A percentile compares a stretch with the other conserved stretches of the same genome.
These are phyloP conservation scores for Sphaerophoria rueppellii DNA, from an alignment of 2,888 invertebrate species.

Conservation along the genomic window DNA sequence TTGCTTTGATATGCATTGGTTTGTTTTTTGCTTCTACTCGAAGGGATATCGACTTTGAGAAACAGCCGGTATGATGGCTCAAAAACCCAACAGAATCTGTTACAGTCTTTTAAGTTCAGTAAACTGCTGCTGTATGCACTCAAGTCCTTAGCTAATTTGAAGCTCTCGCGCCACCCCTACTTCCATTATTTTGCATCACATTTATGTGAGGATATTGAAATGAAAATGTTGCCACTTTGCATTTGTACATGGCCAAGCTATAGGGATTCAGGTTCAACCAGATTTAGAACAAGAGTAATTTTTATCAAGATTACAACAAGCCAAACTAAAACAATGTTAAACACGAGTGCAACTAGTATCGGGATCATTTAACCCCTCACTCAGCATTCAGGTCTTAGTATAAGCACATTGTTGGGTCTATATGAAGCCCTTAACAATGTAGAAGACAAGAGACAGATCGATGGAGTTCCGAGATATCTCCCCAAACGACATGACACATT, in stretches of 20 bases:
- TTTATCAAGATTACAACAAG: constrained; percentile 68
- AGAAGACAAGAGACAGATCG: constrained; percentile 48
- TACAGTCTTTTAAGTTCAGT: too few species aligned
- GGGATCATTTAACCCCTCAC: constrained; percentile 64
- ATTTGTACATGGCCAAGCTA: constrained; percentile 12
- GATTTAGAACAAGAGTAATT: constrained; percentile 48
- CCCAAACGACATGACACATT: constrained; percentile 67
- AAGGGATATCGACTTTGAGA: too few species aligned
- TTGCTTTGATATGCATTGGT: constrained; percentile 36
- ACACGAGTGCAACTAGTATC: constrained; percentile 67
- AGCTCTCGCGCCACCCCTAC: too few species aligned
- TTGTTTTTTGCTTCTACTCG: constrained; percentile 1
- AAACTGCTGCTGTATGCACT: too few species aligned
- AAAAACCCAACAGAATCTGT: too few species aligned
- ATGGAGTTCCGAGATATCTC: constrained; percentile 65
- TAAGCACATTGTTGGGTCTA: neutral
- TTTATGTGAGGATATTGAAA: constrained; percentile 32
- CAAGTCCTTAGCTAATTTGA: too few species aligned
- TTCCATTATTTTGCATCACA: too few species aligned
- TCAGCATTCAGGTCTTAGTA: constrained; percentile 46
- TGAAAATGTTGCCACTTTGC: constrained; percentile 47
- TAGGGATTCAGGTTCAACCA: constrained; percentile 5
- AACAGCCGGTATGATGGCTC: too few species aligned
- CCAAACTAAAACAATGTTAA: constrained; percentile 52
- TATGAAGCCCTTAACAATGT: constrained; percentile 39